These are phyloP conservation scores for Aspiorhynchus laticeps DNA, from an alignment of 2,113 vertebrate genomes.

Conservation along the genomic window DNA sequence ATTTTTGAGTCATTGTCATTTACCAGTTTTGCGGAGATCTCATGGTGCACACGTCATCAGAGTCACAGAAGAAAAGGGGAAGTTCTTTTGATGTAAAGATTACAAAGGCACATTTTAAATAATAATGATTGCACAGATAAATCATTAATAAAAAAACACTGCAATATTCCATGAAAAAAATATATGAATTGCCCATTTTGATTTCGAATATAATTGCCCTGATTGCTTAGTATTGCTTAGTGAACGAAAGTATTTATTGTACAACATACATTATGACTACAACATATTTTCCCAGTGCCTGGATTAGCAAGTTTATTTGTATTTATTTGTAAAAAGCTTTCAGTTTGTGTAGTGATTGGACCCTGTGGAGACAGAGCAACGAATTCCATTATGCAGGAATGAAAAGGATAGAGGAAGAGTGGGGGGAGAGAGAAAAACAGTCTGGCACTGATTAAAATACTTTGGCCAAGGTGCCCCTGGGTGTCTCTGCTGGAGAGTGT, in stretches of 20 bases:
- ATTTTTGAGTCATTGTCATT: too few relatives aligned
- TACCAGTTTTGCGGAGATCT: too few relatives aligned
- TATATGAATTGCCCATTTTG: not conserved
- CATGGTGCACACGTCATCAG: too few relatives aligned
- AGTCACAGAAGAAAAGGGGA: not conserved
- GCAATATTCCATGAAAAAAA: not conserved
- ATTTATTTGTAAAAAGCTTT: slow-evolving; percentile 3
- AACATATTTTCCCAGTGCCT: slow-evolving; percentile 9
- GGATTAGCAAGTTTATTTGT: slow-evolving; percentile 1
- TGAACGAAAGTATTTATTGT: not conserved
- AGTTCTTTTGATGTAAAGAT: not conserved
- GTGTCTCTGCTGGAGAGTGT: slow-evolving; percentile 35
- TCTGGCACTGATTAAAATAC: slow-evolving; percentile 60
- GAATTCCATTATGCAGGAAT: not conserved
- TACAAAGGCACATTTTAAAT: not conserved
- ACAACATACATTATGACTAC: not conserved
- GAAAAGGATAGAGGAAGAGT: not conserved
- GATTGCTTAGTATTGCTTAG: too few relatives aligned
- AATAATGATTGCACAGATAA: not conserved
- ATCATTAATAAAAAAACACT: not conserved
- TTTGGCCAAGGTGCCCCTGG: slow-evolving; percentile 36
- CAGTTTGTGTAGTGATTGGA: not conserved
- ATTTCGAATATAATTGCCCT: not conserved
- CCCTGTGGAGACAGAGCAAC: not conserved
- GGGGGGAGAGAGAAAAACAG: not conserved